phyloP scores from a whole-genome alignment of 2,113 vertebrate genomes.

The Dromaius novaehollandiae region DNA sequence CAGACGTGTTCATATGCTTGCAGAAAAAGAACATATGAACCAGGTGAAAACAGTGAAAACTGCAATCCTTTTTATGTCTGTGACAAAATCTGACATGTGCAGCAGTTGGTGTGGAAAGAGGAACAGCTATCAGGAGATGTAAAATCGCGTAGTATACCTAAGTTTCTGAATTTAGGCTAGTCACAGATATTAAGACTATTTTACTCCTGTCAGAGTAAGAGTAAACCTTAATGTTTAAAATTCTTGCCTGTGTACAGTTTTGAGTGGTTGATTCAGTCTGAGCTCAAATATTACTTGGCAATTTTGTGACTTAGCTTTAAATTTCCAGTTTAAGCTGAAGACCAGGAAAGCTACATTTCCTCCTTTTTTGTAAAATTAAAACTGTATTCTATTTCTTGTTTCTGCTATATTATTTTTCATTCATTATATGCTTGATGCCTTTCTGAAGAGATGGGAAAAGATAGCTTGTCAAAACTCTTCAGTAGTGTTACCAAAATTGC shows the following conservation, averaged over 20 bases:
- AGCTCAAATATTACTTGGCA: background rate
- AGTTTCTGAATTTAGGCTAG: background rate
- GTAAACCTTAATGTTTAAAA: background rate
- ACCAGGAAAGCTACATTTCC: background rate
- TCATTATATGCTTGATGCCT: background rate
- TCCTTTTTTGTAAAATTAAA: background rate
- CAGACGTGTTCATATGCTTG: background rate
- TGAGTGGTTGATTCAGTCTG: background rate
- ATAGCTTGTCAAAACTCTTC: background rate
- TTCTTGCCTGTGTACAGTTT: background rate
- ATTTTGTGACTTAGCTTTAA: background rate
- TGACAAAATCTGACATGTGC: background rate
- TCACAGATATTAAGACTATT: background rate
- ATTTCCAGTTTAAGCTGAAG: background rate
- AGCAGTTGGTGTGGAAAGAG: background rate
- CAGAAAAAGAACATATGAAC: background rate
- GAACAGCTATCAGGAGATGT: background rate
- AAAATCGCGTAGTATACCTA: background rate
- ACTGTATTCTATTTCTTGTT: background rate
- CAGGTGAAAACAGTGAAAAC: background rate
- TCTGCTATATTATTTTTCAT: background rate
- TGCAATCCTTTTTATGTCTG: background rate
- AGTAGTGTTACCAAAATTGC: background rate
- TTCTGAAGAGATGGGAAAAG: background rate
- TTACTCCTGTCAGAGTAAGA: background rate